Conservation (phyloP, 2,113 vertebrate genomes). For the Gymnobelideus leadbeateri region DNA sequence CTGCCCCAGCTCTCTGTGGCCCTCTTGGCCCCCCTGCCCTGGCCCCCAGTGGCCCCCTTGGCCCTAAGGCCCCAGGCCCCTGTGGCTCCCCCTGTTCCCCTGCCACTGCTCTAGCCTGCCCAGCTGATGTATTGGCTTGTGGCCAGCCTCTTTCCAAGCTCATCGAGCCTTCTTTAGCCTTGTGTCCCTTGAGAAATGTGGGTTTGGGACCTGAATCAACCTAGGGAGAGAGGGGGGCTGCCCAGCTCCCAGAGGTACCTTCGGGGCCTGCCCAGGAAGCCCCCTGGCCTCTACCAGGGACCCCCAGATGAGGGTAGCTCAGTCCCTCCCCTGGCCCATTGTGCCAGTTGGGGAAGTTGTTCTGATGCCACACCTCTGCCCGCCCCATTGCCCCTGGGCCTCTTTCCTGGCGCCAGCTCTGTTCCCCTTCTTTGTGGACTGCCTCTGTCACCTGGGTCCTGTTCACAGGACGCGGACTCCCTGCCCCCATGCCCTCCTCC, state of each 20-base stretch:
- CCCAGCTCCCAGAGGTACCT: no score
- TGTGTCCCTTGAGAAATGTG: not conserved
- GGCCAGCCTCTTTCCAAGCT: not conserved
- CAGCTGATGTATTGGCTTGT: no score
- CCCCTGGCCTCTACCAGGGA: no score
- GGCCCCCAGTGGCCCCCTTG: no score
- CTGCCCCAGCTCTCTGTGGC: no score
- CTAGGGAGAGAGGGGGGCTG: not conserved
- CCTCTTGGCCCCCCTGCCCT: no score
- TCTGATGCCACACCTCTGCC: not conserved
- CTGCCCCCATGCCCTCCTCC: slow-evolving; percentile 2
- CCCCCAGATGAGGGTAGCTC: not conserved
- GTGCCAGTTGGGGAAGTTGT: not conserved
- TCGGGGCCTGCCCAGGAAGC: not conserved
- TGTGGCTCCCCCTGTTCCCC: no score
- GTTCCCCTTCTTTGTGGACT: not conserved
- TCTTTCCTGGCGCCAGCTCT: not conserved
- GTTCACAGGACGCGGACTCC: not conserved
- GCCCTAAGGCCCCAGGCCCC: no score
- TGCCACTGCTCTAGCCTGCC: no score
- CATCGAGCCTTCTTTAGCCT: slow-evolving; percentile 7
- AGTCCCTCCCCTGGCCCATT: not conserved
- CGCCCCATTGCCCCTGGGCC: not conserved
- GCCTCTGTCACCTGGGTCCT: not conserved
- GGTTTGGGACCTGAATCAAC: not conserved